Evolutionary conservation across 2,888 invertebrate genomes (phyloP).

Genomic region (Gastracanthus pulcherrimus): DNA sequence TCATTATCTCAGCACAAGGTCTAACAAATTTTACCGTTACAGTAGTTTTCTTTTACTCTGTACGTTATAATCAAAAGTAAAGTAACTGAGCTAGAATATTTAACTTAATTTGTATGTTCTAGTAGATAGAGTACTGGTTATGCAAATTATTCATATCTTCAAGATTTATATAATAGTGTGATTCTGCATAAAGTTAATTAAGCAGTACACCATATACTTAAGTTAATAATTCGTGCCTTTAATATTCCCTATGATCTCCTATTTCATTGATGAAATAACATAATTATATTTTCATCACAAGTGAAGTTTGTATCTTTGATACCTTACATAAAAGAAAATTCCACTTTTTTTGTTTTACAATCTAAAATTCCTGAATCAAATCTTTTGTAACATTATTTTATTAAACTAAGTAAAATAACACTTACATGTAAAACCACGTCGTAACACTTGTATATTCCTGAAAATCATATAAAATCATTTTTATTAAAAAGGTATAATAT

Average conservation of each 20-base stretch:
- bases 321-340: too few species aligned
- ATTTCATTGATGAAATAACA: not conserved
- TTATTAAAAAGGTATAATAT: too few species aligned
- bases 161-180: slow-evolving; percentile 5
- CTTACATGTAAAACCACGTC: too few species aligned
- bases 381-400: too few species aligned
- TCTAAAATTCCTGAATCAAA: too few species aligned
- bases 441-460: too few species aligned
- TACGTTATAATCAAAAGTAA: slow-evolving; percentile 13
- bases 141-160: slow-evolving; percentile 10
- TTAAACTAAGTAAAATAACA: too few species aligned
- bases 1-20: slow-evolving; percentile 39
- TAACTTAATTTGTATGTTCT: slow-evolving; percentile 22
- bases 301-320: too few species aligned
- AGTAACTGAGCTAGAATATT: slow-evolving; percentile 33
- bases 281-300: not conserved
- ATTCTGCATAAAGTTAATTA: slow-evolving; percentile 20
- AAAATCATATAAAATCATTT: too few species aligned
- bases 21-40: slow-evolving; percentile 47
- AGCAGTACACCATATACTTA: not conserved
- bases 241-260: not conserved
- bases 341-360: too few species aligned
- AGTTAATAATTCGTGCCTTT: not conserved
- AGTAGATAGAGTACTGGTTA: not conserved
- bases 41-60: slow-evolving; percentile 28